A percentile compares a stretch with the other conserved stretches of the same genome.
Conservation (phyloP, 2,797 vertebrate genomes). For the Ciconia nigra region DNA sequence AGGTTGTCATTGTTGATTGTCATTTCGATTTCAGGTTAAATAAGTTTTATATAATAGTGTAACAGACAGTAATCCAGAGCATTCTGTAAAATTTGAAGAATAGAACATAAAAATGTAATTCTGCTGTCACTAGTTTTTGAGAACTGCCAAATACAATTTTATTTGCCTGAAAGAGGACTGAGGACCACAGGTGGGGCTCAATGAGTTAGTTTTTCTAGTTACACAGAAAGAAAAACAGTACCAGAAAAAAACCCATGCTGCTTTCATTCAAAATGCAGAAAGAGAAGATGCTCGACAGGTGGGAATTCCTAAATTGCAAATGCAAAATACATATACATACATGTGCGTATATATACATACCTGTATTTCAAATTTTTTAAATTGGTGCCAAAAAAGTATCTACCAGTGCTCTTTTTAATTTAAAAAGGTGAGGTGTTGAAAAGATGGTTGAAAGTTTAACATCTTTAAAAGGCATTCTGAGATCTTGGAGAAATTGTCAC, state of each 20-base stretch:
- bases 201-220: not conserved
- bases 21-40: not conserved
- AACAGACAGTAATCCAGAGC: not conserved
- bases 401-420: not conserved
- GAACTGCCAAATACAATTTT: not conserved
- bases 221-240: not conserved
- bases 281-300: not conserved
- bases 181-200: not conserved
- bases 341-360: too few relatives aligned
- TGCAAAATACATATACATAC: not conserved
- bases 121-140: not conserved
- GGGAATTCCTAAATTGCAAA: not conserved
- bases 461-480: not conserved
- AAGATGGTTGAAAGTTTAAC: not conserved
- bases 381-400: not conserved
- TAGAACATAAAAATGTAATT: not conserved
- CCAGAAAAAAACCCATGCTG: accelerated
- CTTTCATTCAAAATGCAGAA: not conserved
- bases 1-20: not conserved
- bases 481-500: not conserved
- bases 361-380: not conserved
- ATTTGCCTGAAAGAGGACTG: not conserved
- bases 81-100: not conserved
- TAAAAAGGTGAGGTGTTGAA: not conserved
- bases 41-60: not conserved